Evolutionary conservation across 23 tunicate genomes (phyloP), one percentile per base, ranked within the genome.

Genomic region (Pegea sp.): DNA sequence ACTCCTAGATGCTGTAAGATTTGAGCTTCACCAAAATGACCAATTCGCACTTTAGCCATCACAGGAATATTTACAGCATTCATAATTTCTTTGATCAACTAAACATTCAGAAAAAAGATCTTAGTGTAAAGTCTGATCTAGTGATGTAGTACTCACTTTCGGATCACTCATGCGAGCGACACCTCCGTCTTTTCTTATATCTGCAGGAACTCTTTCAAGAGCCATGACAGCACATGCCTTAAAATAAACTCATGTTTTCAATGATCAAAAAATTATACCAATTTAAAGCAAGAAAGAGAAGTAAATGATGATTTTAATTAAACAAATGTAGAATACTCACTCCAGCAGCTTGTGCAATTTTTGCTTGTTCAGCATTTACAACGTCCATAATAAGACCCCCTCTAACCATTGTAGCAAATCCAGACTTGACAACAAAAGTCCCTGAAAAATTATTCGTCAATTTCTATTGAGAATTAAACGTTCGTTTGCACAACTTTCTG

Each of bases 221-320:
- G 90, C 90, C 90, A 77, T 77, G 19, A 77, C 90, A 18, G 90
- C 90, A 58, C 90, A 77, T 4, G 90, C 90, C 90, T 77, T 28
- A 33, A 57, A 56, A 11, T 50, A 50, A n/a, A n/a, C n/a, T n/a
- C n/a, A n/a, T n/a, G n/a, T n/a, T n/a, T n/a, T n/a, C n/a, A n/a
- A n/a, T n/a, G n/a, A n/a, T n/a, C n/a, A n/a, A n/a, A n/a, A n/a
- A n/a, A n/a, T n/a, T n/a, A n/a, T n/a, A n/a, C n/a, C n/a, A n/a
- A n/a, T n/a, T n/a, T n/a, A n/a, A n/a, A n/a, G n/a, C n/a, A n/a
- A n/a, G n/a, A n/a, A n/a, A n/a, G n/a, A n/a, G n/a, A n/a, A n/a
- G n/a, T n/a, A n/a, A n/a, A n/a, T n/a, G n/a, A n/a, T n/a, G n/a
- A n/a, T n/a, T n/a, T n/a, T n/a, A n/a, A n/a, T n/a, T n/a, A n/a